Percentiles rank a stretch among this genome's conserved stretches.
These are phyloP conservation scores for Thymallus thymallus DNA, from an alignment of 2,113 vertebrate genomes.

Conservation along the genomic window DNA sequence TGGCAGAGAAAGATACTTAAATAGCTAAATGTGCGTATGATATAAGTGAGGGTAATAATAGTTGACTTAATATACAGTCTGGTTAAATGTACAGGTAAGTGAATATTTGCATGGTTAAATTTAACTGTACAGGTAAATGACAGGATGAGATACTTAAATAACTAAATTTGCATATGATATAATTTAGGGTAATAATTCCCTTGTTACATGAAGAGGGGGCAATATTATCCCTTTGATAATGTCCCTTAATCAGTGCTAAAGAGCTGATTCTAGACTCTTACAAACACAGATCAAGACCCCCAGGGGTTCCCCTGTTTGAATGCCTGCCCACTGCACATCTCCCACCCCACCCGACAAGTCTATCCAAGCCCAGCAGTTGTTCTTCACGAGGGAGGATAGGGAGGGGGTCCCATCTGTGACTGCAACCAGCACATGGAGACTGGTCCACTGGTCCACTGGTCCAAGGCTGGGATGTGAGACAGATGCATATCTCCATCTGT, in stretches of 20 bases:
- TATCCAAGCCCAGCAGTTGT: slow-evolving; percentile 51
- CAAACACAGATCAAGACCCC: not conserved
- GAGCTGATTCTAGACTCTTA: not conserved
- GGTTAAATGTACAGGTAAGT: no score
- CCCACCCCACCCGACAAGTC: no score
- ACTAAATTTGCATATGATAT: no score
- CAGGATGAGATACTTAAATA: no score
- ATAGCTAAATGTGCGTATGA: no score
- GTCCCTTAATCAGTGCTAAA: not conserved
- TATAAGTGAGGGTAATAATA: no score
- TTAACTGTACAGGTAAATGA: no score
- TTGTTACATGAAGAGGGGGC: not conserved
- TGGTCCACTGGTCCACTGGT: no score
- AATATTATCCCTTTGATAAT: not conserved
- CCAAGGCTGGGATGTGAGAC: not conserved
- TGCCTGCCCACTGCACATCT: not conserved
- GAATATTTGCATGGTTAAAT: no score
- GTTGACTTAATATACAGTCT: no score
- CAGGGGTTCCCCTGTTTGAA: not conserved
- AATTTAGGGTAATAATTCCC: no score
- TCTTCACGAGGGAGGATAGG: slow-evolving; percentile 21
- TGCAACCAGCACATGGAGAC: slow-evolving; percentile 6
- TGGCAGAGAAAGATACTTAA: no score
- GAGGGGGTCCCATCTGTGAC: slow-evolving; percentile 45
- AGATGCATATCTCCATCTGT: not conserved